Conservation (phyloP, 2,888 invertebrate species). For the Hanleya hanleyi region DNA sequence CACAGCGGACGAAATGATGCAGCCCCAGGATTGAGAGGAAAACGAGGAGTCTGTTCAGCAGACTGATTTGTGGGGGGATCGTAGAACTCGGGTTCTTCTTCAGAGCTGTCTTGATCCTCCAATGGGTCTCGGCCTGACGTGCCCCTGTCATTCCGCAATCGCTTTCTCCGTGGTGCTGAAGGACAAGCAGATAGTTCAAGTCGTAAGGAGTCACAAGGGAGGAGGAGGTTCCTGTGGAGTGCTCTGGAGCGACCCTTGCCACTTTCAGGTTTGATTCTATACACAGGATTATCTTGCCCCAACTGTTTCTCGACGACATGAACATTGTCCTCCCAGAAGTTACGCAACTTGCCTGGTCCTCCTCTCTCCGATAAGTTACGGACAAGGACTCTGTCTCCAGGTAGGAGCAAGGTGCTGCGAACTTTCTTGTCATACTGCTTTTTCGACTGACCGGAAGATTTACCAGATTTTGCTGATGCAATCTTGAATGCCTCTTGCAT, state of each 20-base stretch:
- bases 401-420: neutral
- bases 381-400: neutral
- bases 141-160: neutral
- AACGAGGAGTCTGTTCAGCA: neutral
- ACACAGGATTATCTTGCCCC: neutral
- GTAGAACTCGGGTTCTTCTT: neutral
- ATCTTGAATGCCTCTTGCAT: neutral
- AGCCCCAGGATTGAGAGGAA: no score
- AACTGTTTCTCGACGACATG: neutral
- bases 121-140: neutral
- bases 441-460: neutral
- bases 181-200: neutral
- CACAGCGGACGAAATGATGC: no score
- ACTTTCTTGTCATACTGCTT: neutral
- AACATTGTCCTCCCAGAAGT: constrained; percentile 1
- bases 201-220: neutral
- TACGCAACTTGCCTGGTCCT: neutral
- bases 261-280: neutral
- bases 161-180: neutral
- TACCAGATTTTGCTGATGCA: neutral
- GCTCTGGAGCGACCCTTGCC: neutral
- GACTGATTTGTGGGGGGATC: neutral
- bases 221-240: neutral
- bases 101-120: neutral
- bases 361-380: neutral